These are phyloP conservation scores for Hyperoodon ampullatus DNA, from an alignment of 2,113 vertebrate species.

Conservation along the genomic window DNA sequence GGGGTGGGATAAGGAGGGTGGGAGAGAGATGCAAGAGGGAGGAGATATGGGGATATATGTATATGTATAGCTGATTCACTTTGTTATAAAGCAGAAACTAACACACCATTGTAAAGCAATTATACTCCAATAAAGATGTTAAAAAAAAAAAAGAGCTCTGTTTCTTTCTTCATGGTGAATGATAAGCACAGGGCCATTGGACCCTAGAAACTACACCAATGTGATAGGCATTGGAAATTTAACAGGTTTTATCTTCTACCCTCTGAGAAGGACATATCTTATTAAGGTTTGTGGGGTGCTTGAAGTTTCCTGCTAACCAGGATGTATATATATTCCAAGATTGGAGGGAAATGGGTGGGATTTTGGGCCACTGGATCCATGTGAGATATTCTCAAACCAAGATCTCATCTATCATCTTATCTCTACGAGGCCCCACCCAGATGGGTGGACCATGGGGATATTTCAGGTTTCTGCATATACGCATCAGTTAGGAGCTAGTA, in stretches of 20 bases:
- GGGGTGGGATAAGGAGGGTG: too few species aligned
- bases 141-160: neutral
- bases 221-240: neutral
- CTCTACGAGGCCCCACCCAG: neutral
- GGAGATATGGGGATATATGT: too few species aligned
- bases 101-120: too few species aligned
- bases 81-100: too few species aligned
- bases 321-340: neutral
- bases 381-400: neutral
- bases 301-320: neutral
- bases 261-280: neutral
- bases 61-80: too few species aligned
- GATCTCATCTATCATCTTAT: neutral
- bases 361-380: neutral
- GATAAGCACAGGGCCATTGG: neutral
- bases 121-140: too few species aligned
- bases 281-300: neutral
- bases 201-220: neutral
- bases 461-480: neutral
- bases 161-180: neutral
- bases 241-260: neutral
- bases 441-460: neutral
- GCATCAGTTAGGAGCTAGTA: neutral
- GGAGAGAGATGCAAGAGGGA: too few species aligned
- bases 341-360: accelerated